Conservation (phyloP, 2,113 vertebrate species). For the Pleuronectes platessa region DNA sequence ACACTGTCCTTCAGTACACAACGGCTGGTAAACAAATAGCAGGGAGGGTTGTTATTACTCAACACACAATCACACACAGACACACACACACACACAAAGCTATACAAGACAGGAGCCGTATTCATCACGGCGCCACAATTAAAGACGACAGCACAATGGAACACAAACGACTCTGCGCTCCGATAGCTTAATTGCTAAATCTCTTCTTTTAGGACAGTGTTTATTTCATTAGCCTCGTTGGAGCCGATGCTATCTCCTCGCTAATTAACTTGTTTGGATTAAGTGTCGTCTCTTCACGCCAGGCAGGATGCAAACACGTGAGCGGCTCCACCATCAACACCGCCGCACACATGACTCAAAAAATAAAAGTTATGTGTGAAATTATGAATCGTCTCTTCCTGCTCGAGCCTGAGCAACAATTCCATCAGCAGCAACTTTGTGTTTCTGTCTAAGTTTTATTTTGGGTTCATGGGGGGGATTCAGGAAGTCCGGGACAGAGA, state of each 20-base stretch:
- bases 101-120: conserved; percentile 20
- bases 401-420: no score
- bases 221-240: conserved; percentile 75
- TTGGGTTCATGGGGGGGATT: no score
- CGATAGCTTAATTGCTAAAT: conserved; percentile 75
- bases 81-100: conserved; percentile 15
- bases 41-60: conserved; percentile 43
- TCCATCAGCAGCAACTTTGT: no score
- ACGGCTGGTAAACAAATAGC: conserved; percentile 49
- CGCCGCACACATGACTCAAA: background rate
- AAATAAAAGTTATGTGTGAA: no score
- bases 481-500: no score
- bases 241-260: conserved; percentile 60
- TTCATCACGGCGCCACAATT: conserved; percentile 63
- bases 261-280: conserved; percentile 77
- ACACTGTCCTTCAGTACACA: conserved; percentile 52
- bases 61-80: conserved; percentile 5
- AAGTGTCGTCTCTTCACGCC: conserved; percentile 45
- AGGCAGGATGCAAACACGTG: conserved; percentile 35
- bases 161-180: conserved; percentile 61
- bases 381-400: background rate
- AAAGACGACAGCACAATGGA: conserved; percentile 65
- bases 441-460: no score
- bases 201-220: conserved; percentile 74
- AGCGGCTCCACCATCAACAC: conserved; percentile 17